Conservation (phyloP, 1,140 invertebrate genomes). For the Leptinotarsa lineolata region DNA sequence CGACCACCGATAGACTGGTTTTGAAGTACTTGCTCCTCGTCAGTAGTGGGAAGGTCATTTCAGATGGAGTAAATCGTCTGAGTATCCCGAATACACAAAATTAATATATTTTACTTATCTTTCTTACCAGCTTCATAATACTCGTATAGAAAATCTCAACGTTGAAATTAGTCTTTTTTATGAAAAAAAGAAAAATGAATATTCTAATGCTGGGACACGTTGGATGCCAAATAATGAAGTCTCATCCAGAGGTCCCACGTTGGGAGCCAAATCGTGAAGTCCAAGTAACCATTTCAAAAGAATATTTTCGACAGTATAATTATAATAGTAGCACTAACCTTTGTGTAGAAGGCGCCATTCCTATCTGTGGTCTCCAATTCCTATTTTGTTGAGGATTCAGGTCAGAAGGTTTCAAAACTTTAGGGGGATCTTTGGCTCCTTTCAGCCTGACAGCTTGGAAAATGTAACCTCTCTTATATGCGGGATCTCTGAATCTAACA, state of each 20-base stretch:
- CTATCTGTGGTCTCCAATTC: conserved; percentile 74
- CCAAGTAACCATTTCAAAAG: background rate
- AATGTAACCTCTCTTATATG: conserved; percentile 73
- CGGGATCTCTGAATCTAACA: conserved; percentile 79
- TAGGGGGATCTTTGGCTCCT: conserved; percentile 70
- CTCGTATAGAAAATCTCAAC: too few relatives aligned
- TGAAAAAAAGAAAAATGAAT: too few relatives aligned
- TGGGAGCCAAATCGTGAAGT: background rate
- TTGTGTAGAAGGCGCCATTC: conserved; percentile 56
- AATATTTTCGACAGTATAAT: background rate
- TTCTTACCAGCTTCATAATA: too few relatives aligned
- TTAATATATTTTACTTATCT: too few relatives aligned
- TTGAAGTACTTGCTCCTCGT: too few relatives aligned
- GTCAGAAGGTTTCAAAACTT: conserved; percentile 81
- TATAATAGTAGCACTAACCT: conserved; percentile 31
- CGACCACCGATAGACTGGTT: too few relatives aligned
- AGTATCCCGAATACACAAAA: too few relatives aligned
- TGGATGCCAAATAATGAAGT: too few relatives aligned
- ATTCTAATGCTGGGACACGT: too few relatives aligned
- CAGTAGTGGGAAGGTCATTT: too few relatives aligned
- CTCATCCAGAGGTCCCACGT: background rate
- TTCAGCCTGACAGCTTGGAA: conserved; percentile 77
- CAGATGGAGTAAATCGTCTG: too few relatives aligned
- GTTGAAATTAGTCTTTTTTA: too few relatives aligned
- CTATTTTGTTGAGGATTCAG: conserved; percentile 69